Evolutionary conservation across 2,888 invertebrate species (phyloP).

Genomic region (Alloplasta piceator): DNA sequence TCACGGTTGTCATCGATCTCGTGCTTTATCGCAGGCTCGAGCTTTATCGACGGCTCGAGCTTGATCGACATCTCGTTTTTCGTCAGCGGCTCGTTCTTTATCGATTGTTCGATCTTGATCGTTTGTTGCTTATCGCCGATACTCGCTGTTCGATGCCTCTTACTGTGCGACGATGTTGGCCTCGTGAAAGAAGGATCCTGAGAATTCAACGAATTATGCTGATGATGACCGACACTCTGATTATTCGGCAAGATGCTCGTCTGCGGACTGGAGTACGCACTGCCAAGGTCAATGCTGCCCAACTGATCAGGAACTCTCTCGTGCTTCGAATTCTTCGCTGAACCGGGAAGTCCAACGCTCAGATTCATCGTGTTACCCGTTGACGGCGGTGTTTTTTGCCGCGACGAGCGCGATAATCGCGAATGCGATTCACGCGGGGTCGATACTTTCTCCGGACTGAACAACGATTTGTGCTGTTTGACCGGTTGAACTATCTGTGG

Average conservation of each 20-base stretch:
- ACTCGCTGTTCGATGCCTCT: slow-evolving; percentile 72
- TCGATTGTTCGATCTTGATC: slow-evolving; percentile 2
- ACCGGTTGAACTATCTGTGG: slow-evolving; percentile 74
- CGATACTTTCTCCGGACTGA: slow-evolving; percentile 88
- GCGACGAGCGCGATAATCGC: slow-evolving; percentile 84
- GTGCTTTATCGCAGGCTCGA: slow-evolving; percentile 5
- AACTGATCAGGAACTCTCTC: slow-evolving; percentile 61
- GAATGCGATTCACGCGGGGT: slow-evolving; percentile 83
- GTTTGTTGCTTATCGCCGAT: slow-evolving; percentile 63
- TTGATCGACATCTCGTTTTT: slow-evolving; percentile 59
- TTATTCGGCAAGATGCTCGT: slow-evolving; percentile 19
- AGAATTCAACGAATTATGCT: background rate
- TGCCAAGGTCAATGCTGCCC: slow-evolving; percentile 69
- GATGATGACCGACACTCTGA: slow-evolving; percentile 53
- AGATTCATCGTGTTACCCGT: slow-evolving; percentile 76
- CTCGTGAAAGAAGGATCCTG: slow-evolving; percentile 41
- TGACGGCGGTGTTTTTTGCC: slow-evolving; percentile 85
- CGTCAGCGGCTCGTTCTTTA: slow-evolving; percentile 23
- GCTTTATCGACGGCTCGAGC: slow-evolving; percentile 54
- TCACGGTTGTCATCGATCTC: slow-evolving; percentile 65
- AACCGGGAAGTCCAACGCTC: background rate
- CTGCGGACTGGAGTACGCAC: slow-evolving; percentile 67
- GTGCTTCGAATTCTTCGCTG: slow-evolving; percentile 55
- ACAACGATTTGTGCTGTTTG: slow-evolving; percentile 84
- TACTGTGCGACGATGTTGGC: slow-evolving; percentile 69